These are phyloP conservation scores for Myiotriccus ornatus DNA, from an alignment of 2,797 vertebrate species.

Conservation along the genomic window DNA sequence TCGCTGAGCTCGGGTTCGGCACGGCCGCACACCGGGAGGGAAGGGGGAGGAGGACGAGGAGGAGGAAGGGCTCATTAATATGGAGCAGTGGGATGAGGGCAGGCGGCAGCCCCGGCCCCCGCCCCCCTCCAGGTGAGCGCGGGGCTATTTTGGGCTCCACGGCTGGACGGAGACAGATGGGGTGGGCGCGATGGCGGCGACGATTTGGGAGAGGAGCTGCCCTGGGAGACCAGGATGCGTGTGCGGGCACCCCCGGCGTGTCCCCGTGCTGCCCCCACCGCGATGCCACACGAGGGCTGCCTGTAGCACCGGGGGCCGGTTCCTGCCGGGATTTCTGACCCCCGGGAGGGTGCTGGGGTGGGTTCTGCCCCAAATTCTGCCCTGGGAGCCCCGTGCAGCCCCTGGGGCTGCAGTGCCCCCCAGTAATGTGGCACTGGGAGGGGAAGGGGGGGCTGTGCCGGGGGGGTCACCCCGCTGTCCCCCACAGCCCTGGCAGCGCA, in stretches of 20 bases:
- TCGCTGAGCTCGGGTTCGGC: slow-evolving; percentile 41
- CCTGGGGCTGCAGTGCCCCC: background rate
- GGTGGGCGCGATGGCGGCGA: too few species aligned
- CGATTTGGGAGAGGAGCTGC: background rate
- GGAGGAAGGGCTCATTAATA: slow-evolving; percentile 58
- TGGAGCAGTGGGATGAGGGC: slow-evolving; percentile 10
- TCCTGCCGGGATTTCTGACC: background rate
- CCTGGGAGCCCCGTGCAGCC: background rate
- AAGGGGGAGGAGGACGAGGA: background rate
- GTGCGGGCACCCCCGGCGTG: background rate
- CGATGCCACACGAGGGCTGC: background rate
- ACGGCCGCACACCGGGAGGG: background rate
- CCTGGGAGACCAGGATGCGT: fast-evolving
- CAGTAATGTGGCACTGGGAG: background rate
- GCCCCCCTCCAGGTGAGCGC: background rate
- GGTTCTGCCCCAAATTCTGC: background rate
- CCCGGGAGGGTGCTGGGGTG: background rate
- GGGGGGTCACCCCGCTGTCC: background rate
- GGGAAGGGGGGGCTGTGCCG: too few species aligned
- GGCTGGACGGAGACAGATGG: fast-evolving
- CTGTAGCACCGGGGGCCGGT: background rate
- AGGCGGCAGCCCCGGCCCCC: background rate
- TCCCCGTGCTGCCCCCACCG: background rate
- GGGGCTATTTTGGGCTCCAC: background rate
- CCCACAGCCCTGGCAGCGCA: background rate